These are phyloP conservation scores for Chironomus tentans DNA, from an alignment of 2,888 invertebrate species.

Conservation along the genomic window DNA sequence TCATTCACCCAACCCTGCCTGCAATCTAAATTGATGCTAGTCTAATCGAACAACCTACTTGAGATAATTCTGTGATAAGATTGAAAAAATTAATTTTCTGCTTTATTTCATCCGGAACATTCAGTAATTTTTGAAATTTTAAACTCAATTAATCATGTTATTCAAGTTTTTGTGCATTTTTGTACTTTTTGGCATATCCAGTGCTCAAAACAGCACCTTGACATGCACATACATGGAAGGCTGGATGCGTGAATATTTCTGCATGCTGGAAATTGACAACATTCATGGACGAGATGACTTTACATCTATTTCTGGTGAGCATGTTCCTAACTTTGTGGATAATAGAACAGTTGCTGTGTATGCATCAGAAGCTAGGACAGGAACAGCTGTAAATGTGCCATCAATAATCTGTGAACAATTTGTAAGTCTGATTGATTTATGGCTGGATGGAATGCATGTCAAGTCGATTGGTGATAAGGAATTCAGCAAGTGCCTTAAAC, in stretches of 20 bases:
- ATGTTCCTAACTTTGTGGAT: not conserved
- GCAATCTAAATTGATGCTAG: no score
- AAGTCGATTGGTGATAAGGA: not conserved
- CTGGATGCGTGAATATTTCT: not conserved
- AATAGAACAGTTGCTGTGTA: not conserved
- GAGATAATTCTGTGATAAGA: no score
- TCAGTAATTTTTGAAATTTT: no score
- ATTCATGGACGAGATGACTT: not conserved
- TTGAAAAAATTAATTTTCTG: no score
- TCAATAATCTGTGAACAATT: not conserved
- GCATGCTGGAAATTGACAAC: not conserved
- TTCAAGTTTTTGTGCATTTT: no score
- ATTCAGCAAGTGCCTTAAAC: not conserved
- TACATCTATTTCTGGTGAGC: not conserved
- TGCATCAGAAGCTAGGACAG: not conserved
- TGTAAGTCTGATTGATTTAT: not conserved
- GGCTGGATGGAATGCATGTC: not conserved
- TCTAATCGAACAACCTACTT: no score
- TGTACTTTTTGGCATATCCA: no score
- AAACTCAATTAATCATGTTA: no score
- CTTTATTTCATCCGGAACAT: no score
- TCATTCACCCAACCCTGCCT: no score
- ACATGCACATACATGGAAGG: not conserved
- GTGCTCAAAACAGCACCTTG: not conserved
- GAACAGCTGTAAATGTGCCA: not conserved